Evolutionary conservation across 2,797 vertebrate species (phyloP).

Genomic region (Tangara arthus): DNA sequence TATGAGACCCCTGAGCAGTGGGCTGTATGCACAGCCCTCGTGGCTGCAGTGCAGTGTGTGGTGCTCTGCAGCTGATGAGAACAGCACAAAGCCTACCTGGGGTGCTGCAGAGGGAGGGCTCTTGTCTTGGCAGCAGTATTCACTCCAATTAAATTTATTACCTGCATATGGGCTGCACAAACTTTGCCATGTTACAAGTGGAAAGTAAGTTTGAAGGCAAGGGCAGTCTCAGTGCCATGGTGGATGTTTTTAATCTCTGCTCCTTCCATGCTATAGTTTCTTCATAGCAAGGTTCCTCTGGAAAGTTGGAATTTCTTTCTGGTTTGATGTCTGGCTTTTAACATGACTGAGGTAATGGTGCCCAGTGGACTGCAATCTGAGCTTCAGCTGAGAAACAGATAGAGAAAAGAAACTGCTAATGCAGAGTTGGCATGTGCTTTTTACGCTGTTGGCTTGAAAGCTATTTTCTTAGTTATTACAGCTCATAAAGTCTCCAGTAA

Average conservation of each 20-base stretch:
- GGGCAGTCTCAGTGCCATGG: background rate
- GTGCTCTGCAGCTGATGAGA: constrained; percentile 21
- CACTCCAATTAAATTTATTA: constrained; percentile 5
- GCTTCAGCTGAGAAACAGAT: constrained; percentile 54
- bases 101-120: background rate
- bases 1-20: constrained; percentile 2
- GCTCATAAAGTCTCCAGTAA: constrained; percentile 50
- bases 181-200: background rate
- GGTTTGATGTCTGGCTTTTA: constrained; percentile 50
- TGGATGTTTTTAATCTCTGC: constrained; percentile 66
- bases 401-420: constrained; percentile 46
- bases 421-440: constrained; percentile 39
- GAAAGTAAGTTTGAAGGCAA: constrained; percentile 33
- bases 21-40: background rate
- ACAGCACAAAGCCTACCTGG: constrained; percentile 28
- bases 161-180: constrained; percentile 21
- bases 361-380: constrained; percentile 43
- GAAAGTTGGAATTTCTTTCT: constrained; percentile 51
- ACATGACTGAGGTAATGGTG: constrained; percentile 19
- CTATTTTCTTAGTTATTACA: constrained; percentile 50
- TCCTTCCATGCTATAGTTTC: background rate
- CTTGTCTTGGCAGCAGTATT: background rate
- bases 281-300: background rate
- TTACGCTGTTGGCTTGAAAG: constrained; percentile 46
- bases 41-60: background rate